phyloP scores from a whole-genome alignment of 1,140 invertebrate genomes.

The Rhynchophorus ferrugineus region DNA sequence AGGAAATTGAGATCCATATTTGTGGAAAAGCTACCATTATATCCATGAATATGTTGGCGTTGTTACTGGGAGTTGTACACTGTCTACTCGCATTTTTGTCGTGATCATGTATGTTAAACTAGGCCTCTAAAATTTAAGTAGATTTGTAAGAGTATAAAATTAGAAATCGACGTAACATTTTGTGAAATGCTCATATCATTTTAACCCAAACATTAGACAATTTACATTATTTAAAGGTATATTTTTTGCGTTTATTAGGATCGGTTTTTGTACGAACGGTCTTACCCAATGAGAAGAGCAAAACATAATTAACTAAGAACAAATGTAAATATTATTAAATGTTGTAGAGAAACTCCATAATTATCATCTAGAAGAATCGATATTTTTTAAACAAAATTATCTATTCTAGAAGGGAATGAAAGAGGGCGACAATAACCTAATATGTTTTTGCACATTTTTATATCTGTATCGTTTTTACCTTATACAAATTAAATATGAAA shows the following conservation, averaged over 20 bases:
- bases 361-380: conserved; percentile 11
- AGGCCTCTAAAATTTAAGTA: conserved; percentile 18
- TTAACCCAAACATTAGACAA: conserved; percentile 10
- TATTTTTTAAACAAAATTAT: conserved; percentile 16
- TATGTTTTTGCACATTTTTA: conserved; percentile 11
- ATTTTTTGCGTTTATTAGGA: neutral
- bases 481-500: conserved; percentile 5
- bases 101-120: conserved; percentile 25
- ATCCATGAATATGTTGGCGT: conserved; percentile 15
- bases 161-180: conserved; percentile 1
- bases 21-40: conserved; percentile 48
- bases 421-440: conserved; percentile 19
- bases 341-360: conserved; percentile 5
- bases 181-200: conserved; percentile 33
- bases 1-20: conserved; percentile 66
- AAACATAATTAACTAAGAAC: neutral
- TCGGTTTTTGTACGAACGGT: conserved; percentile 1
- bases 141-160: conserved; percentile 2
- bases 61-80: conserved; percentile 26
- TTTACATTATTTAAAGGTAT: too few relatives aligned
- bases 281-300: neutral
- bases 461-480: conserved; percentile 14
- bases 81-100: conserved; percentile 27
- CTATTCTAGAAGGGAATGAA: conserved; percentile 4
- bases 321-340: conserved; percentile 11